These are phyloP conservation scores for Dasyprocta punctata DNA, from an alignment of 2,113 vertebrate genomes.

Conservation along the genomic window DNA sequence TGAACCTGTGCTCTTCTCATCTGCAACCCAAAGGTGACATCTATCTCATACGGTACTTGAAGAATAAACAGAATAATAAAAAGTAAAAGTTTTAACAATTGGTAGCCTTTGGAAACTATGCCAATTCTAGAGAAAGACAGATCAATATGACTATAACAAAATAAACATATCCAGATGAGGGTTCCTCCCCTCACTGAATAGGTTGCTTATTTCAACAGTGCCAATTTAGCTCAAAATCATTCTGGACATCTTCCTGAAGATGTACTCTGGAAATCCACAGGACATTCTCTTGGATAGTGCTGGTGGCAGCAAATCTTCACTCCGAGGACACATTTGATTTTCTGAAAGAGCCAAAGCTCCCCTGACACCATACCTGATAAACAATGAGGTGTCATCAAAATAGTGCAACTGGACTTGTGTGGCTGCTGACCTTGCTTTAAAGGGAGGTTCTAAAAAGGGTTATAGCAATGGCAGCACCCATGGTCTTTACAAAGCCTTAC, in stretches of 20 bases:
- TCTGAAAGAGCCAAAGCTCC: neutral
- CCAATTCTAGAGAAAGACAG: neutral
- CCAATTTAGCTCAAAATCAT: neutral
- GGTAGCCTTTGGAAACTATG: neutral
- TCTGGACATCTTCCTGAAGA: slow-evolving; percentile 18
- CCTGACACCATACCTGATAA: neutral
- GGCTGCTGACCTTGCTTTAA: neutral
- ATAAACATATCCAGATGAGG: slow-evolving; percentile 27
- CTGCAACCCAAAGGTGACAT: neutral
- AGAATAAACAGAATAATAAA: neutral
- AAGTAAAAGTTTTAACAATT: neutral
- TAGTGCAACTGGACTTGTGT: neutral
- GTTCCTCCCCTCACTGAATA: neutral
- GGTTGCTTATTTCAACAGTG: neutral
- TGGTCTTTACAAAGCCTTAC: neutral
- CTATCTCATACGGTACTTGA: neutral
- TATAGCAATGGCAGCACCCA: neutral
- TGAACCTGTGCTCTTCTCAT: neutral
- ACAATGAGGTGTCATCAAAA: neutral
- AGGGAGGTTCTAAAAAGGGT: neutral
- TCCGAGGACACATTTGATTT: neutral
- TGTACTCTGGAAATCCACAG: neutral
- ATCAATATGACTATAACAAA: neutral
- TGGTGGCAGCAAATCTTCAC: neutral
- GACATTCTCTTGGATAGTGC: neutral